Evolutionary conservation across 1,140 invertebrate species (phyloP), one percentile per base, ranked within the genome.

Genomic region (Drosophila guanche): DNA sequence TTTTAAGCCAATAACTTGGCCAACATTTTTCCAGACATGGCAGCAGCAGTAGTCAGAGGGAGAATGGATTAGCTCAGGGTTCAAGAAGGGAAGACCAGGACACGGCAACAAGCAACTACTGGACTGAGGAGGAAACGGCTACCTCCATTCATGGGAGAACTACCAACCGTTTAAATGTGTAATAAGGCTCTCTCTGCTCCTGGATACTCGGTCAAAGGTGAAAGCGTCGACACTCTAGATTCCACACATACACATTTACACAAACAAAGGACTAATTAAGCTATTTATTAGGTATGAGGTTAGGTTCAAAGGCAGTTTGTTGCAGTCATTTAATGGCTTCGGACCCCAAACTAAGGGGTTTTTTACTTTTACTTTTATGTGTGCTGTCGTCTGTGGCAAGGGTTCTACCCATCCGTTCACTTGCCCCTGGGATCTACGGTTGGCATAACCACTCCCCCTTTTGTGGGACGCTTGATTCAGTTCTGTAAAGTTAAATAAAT

Each of bases 241-340:
- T 12, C 8, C 33, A 68, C 52, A 23, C 42, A 23, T 14, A 42
- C 63, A 41, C 61, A 10, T 50, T 42, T 62, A 10, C 62, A 48
- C 65, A 67, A 25, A 29, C 43, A 57, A 29, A 42, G 33, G 63
- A 76, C 73, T 76, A 76, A 76, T 76, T 76, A 76, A 76, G 73
- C 73, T 76, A 76, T 76, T 76, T 76, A 76, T 76, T 76, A 76
- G 73, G 72, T 76, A 76, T 76, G 63, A 76, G 73, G 73, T 76
- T 56, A 61, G 76, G 73, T 76, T 76, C 73, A 76, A 76, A 56
- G 54, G 46, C 73, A 76, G 73, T 76, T 75, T 68, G 71, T 67
- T 74, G 71, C 70, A 76, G 62, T 75, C 61, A 53, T 75, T 67
- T 50, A 54, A 56, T 75, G 66, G 67, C 33, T 12, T 58, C 53